These are phyloP conservation scores for Abscondita cerata DNA, from an alignment of 2,888 invertebrate species.

Conservation along the genomic window DNA sequence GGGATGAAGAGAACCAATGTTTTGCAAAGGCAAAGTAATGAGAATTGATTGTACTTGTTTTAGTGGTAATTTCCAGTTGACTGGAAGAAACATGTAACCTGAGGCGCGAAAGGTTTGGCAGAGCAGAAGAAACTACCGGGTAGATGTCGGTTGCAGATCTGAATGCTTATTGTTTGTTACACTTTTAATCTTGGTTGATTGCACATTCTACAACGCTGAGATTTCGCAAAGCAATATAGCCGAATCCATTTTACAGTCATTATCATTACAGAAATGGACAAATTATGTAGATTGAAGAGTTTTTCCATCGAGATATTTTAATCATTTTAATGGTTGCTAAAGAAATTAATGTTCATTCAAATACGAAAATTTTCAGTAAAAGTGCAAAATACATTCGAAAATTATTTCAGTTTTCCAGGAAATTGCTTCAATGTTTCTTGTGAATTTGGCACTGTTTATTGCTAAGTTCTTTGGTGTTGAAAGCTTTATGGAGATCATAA, in stretches of 20 bases:
- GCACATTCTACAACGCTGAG: slow-evolving; percentile 39
- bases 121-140: slow-evolving; percentile 34
- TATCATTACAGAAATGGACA: slow-evolving; percentile 21
- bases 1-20: neutral
- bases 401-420: slow-evolving; percentile 56
- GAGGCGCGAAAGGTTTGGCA: slow-evolving; percentile 38
- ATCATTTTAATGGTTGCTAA: slow-evolving; percentile 55
- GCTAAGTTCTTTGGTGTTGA: slow-evolving; percentile 31
- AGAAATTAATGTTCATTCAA: slow-evolving; percentile 51
- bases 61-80: slow-evolving; percentile 25
- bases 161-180: slow-evolving; percentile 42
- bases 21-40: slow-evolving; percentile 17
- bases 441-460: slow-evolving; percentile 42
- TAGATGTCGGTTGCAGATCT: slow-evolving; percentile 46
- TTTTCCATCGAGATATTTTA: slow-evolving; percentile 49
- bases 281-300: slow-evolving; percentile 48
- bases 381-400: slow-evolving; percentile 54
- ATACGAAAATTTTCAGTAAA: slow-evolving; percentile 46
- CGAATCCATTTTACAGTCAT: slow-evolving; percentile 3
- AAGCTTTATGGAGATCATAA: slow-evolving; percentile 47
- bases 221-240: slow-evolving; percentile 14
- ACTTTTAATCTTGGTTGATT: slow-evolving; percentile 43
- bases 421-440: slow-evolving; percentile 56
- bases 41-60: slow-evolving; percentile 20
- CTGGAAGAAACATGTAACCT: slow-evolving; percentile 44